Base-by-base conservation (phyloP, 2,888 invertebrate genomes). In the Latrodectus elegans region DNA sequence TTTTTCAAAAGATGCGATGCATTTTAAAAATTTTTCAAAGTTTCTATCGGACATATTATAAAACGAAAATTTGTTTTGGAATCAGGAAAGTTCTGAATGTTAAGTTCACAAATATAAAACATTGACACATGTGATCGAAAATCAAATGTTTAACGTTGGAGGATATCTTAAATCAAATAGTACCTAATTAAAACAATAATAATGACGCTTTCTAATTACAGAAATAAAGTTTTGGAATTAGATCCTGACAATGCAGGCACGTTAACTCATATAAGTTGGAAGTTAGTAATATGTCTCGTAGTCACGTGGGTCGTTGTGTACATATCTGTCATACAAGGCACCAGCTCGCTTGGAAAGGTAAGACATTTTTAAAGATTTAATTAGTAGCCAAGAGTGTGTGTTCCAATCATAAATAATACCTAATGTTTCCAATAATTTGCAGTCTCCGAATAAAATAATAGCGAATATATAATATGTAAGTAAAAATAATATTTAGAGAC, bases 321-420 rank as follows among this genome's bases (percentile, higher is more conserved):
- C 91, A 90, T 94, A 10, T 95, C 96, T 80, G 94, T 96, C 72
- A 93, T 95, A 26, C 94, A 94, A 89, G 96, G 96, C 12, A 95
- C 96, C 0, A 95, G 95, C 92, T 95, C 95, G 91, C 95, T 96
- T 0, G 96, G 96, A 71, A 96, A 96, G 92, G 95, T 95, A 89
- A 88, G 17, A 53, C 6, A 64, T 64, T 4, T 64, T 64, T 64
- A 64, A 64, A 64, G 8, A 8, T 4, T 1, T 9, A 64, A 14
- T 9, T 38, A 38, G 38, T 38, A 38, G 6, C 4, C 6, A 38
- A 38, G 60, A 60, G 60, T 60, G 60, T 60, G 60, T 60, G 11
- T 60, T 60, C 1, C 2, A 60, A 14, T 60, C 60, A 60, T 60
- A 60, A 14, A 14, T 14, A 60, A 38, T 38, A 0, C 38, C 1